Percentiles rank a stretch among this genome's conserved stretches.
phyloP scores from a whole-genome alignment of 2,888 invertebrate genomes.

The Chrysolina oricalcia region DNA sequence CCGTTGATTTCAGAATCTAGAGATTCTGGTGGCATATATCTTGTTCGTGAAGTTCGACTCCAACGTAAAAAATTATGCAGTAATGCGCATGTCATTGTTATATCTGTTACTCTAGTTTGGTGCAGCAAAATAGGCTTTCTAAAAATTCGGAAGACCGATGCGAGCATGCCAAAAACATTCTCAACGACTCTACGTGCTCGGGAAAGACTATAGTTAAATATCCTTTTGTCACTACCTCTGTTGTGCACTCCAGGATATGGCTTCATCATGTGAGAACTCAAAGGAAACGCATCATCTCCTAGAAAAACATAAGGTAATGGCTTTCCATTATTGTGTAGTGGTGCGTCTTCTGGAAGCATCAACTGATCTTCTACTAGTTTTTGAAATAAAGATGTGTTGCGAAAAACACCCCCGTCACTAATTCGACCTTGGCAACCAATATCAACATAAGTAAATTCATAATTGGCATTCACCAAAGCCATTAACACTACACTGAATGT shows the following conservation, averaged over 20 bases:
- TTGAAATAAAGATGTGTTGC: slow-evolving; percentile 7
- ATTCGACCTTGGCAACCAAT: slow-evolving; percentile 19
- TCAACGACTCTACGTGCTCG: slow-evolving; percentile 42
- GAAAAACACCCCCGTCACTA: slow-evolving; percentile 21
- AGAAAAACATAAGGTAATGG: slow-evolving; percentile 41
- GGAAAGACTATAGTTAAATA: slow-evolving; percentile 54
- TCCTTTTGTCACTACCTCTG: slow-evolving; percentile 47
- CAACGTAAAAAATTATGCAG: slow-evolving; percentile 46
- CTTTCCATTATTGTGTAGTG: not conserved
- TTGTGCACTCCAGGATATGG: slow-evolving; percentile 50
- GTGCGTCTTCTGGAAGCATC: not conserved
- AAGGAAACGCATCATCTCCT: slow-evolving; percentile 46
- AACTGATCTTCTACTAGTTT: not conserved
- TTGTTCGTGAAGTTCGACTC: slow-evolving; percentile 30
- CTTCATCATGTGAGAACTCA: slow-evolving; percentile 51
- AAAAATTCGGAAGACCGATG: slow-evolving; percentile 44
- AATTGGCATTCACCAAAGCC: slow-evolving; percentile 32
- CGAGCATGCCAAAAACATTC: too few species aligned
- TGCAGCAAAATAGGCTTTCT: slow-evolving; percentile 45
- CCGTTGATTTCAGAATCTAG: slow-evolving; percentile 34
- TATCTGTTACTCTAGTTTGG: slow-evolving; percentile 37
- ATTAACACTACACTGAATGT: slow-evolving; percentile 26
- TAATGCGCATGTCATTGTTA: slow-evolving; percentile 32
- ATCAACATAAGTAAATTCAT: slow-evolving; percentile 14
- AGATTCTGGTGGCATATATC: slow-evolving; percentile 36